Percentiles rank a stretch among this genome's conserved stretches.
phyloP scores from a whole-genome alignment of 2,113 vertebrate genomes.

The Centrocercus urophasianus region DNA sequence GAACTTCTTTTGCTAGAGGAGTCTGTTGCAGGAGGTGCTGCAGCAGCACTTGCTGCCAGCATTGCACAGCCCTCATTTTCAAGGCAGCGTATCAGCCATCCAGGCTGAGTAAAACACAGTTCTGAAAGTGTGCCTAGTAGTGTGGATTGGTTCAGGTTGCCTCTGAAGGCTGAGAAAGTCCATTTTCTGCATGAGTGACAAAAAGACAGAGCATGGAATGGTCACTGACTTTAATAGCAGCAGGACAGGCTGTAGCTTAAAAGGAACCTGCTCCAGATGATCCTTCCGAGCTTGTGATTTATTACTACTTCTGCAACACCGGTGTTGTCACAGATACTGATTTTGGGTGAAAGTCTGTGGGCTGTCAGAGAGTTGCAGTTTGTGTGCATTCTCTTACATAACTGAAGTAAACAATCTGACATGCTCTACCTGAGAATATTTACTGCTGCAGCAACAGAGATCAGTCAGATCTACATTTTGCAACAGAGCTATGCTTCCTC shows the following conservation, averaged over 20 bases:
- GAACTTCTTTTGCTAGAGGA: not conserved
- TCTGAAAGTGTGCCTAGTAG: not conserved
- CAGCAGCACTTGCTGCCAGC: not conserved
- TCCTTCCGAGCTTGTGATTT: slow-evolving; percentile 30
- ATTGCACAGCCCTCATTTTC: not conserved
- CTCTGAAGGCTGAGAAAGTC: slow-evolving; percentile 31
- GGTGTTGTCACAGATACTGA: not conserved
- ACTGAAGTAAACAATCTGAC: slow-evolving; percentile 23
- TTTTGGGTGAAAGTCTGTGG: not conserved
- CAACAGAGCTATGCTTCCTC: not conserved
- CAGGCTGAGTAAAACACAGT: not conserved
- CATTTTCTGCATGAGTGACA: slow-evolving; percentile 51
- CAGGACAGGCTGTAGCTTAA: slow-evolving; percentile 7
- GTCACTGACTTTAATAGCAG: not conserved
- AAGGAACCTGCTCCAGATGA: slow-evolving; percentile 37
- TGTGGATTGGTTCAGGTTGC: not conserved
- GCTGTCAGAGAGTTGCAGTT: not conserved
- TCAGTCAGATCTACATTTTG: slow-evolving; percentile 12
- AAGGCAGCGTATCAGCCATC: not conserved
- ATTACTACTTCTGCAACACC: not conserved
- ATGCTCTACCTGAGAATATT: slow-evolving; percentile 11
- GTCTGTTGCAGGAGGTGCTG: not conserved
- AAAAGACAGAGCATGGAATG: slow-evolving; percentile 21
- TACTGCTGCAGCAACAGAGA: not conserved
- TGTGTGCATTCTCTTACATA: not conserved